phyloP scores from a whole-genome alignment of 2,113 vertebrate species.

The Colossoma macropomum region DNA sequence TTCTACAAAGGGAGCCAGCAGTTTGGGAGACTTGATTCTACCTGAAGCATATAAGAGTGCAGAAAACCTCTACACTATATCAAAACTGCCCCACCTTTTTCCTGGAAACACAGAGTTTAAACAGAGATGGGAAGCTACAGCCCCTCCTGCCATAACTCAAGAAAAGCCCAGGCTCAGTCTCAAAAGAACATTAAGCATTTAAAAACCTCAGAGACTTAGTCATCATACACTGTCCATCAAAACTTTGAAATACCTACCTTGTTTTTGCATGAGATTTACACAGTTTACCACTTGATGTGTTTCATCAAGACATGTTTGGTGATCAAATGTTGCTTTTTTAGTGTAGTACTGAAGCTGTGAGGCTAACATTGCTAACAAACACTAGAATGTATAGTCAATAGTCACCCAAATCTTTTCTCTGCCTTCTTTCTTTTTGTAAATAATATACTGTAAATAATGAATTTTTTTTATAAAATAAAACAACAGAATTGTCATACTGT shows the following conservation, averaged over 20 bases:
- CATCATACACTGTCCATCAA: neutral
- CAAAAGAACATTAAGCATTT: slow-evolving; percentile 79
- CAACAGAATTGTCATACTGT: too few relatives aligned
- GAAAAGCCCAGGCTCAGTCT: neutral
- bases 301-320: too few relatives aligned
- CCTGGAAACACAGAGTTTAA: neutral
- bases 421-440: too few relatives aligned
- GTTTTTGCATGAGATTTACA: too few relatives aligned
- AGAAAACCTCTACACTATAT: neutral
- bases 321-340: too few relatives aligned
- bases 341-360: too few relatives aligned
- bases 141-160: neutral
- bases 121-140: neutral
- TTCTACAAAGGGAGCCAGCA: slow-evolving; percentile 69
- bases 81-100: slow-evolving; percentile 24
- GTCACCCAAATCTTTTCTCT: too few relatives aligned
- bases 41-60: neutral
- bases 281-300: too few relatives aligned
- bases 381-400: too few relatives aligned
- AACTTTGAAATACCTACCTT: neutral
- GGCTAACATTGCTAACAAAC: too few relatives aligned
- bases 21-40: neutral
- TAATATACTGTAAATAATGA: too few relatives aligned
- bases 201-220: slow-evolving; percentile 41
- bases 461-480: too few relatives aligned